phyloP scores from a whole-genome alignment of 2,113 vertebrate species.

The Nycticebus coucang region DNA sequence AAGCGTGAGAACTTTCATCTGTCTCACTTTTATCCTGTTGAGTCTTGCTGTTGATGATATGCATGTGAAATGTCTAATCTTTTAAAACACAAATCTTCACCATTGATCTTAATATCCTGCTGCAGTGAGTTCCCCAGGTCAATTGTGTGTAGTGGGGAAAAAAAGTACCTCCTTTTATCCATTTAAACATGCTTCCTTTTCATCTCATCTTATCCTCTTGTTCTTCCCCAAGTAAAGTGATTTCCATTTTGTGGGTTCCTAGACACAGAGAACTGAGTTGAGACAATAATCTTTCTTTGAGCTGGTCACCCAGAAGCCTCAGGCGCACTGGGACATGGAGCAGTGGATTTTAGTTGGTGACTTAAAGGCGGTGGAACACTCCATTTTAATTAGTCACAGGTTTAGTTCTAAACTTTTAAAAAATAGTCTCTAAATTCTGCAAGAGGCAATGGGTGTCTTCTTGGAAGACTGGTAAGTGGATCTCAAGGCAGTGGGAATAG shows the following conservation, averaged over 20 bases:
- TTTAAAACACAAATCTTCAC: slow-evolving; percentile 80
- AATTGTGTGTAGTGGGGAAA: slow-evolving; percentile 77
- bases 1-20: slow-evolving; percentile 78
- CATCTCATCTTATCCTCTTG: slow-evolving; percentile 79
- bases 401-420: slow-evolving; percentile 39
- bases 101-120: slow-evolving; percentile 80
- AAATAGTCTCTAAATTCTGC: not conserved
- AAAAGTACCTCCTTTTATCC: slow-evolving; percentile 76
- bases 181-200: slow-evolving; percentile 77
- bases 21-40: slow-evolving; percentile 74
- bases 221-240: slow-evolving; percentile 75
- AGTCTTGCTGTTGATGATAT: slow-evolving; percentile 76
- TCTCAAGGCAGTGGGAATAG: not conserved
- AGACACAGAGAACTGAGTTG: slow-evolving; percentile 70
- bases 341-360: slow-evolving; percentile 44
- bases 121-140: slow-evolving; percentile 78
- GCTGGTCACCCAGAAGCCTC: slow-evolving; percentile 62
- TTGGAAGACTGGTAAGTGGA: not conserved
- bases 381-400: slow-evolving; percentile 66
- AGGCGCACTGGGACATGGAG: not conserved
- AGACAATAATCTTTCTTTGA: slow-evolving; percentile 73
- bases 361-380: slow-evolving; percentile 37
- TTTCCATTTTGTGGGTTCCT: slow-evolving; percentile 72
- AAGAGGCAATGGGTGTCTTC: not conserved
- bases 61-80: slow-evolving; percentile 80